Conservation (phyloP, 2,113 vertebrate genomes). For the Platysternon megacephalum region DNA sequence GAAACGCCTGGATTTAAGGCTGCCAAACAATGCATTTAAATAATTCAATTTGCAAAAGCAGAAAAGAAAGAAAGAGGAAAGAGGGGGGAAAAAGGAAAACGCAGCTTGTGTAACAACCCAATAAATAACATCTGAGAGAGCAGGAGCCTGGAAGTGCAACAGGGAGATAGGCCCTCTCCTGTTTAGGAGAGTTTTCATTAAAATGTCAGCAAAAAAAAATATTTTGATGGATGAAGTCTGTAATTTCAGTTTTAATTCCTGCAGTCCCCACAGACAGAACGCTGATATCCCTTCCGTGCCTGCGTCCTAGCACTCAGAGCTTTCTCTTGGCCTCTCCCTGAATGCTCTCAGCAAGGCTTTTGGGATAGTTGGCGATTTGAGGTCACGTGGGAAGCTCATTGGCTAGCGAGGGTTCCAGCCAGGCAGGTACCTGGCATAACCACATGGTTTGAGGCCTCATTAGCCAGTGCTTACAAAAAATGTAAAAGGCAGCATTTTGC, state of each 20-base stretch:
- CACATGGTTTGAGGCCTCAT: background rate
- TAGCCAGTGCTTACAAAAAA: rapidly evolving
- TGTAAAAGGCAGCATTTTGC: background rate
- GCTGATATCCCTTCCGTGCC: rapidly evolving
- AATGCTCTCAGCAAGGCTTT: background rate
- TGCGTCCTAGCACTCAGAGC: background rate
- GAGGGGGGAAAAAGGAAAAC: background rate
- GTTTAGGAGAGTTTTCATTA: background rate
- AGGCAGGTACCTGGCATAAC: background rate
- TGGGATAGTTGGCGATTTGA: rapidly evolving
- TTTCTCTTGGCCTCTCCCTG: rapidly evolving
- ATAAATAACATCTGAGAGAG: conserved; percentile 37
- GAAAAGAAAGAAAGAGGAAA: conserved; percentile 26
- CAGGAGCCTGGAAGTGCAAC: background rate
- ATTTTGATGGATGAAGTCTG: background rate
- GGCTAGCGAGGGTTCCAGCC: background rate
- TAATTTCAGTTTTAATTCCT: conserved; percentile 15
- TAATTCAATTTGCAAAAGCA: conserved; percentile 72
- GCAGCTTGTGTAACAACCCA: conserved; percentile 21
- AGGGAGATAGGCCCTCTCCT: background rate
- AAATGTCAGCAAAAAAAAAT: background rate
- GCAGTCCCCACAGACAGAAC: background rate
- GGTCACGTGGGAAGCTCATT: background rate
- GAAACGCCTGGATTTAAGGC: conserved; percentile 57
- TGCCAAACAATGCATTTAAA: conserved; percentile 77